Conservation (phyloP, 2,797 vertebrate genomes). For the Coracias cyanogaster region DNA sequence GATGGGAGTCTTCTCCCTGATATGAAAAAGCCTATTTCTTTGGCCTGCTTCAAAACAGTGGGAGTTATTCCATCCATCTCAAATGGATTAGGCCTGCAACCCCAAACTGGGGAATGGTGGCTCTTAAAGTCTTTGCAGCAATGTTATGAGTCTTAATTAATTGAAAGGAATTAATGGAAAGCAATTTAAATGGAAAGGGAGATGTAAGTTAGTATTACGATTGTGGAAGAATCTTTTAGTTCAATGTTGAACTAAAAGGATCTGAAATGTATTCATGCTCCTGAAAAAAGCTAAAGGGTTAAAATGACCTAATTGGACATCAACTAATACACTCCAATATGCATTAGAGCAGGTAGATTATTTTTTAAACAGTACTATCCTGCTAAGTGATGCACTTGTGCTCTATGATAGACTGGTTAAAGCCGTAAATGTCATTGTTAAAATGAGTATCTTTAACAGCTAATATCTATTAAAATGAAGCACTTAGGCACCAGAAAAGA, state of each 20-base stretch:
- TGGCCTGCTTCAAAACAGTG: background rate
- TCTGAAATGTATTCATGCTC: constrained; percentile 1
- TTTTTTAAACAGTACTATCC: constrained; percentile 65
- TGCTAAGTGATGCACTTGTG: constrained; percentile 58
- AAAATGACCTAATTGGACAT: constrained; percentile 57
- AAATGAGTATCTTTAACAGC: constrained; percentile 67
- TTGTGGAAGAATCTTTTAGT: background rate
- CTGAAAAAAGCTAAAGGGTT: constrained; percentile 50
- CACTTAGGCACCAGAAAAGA: constrained; percentile 59
- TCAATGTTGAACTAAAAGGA: background rate
- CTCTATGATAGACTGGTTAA: constrained; percentile 61
- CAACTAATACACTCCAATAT: constrained; percentile 48
- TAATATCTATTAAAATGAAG: constrained; percentile 71
- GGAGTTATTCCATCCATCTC: background rate
- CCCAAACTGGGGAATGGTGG: background rate
- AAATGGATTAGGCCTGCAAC: background rate
- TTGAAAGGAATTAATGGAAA: constrained; percentile 28
- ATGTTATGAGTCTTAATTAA: constrained; percentile 22
- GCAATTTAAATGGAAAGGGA: constrained; percentile 11
- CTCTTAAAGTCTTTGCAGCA: background rate
- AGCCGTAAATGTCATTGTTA: constrained; percentile 66
- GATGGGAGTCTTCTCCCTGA: background rate
- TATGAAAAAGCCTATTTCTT: background rate
- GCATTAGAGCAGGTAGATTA: constrained; percentile 57
- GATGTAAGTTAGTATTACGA: background rate